Evolutionary conservation across 2,888 invertebrate genomes (phyloP).

Genomic region (Baccha elongata): DNA sequence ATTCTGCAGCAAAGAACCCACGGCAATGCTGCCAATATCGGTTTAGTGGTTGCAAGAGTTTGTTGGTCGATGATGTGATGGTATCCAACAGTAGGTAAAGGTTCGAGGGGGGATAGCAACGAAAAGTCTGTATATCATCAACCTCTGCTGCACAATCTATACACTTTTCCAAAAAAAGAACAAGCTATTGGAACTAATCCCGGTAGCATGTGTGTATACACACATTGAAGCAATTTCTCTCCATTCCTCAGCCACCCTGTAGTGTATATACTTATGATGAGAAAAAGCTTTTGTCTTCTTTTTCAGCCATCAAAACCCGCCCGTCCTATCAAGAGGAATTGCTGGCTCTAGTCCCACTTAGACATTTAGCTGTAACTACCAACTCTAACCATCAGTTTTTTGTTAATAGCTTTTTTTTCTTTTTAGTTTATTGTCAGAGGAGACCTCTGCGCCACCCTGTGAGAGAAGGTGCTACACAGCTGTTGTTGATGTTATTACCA

Average conservation of each 20-base stretch:
- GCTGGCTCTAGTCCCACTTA: slow-evolving; percentile 23
- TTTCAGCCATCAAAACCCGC: slow-evolving; percentile 22
- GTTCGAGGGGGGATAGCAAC: not conserved
- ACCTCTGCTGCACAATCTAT: slow-evolving; percentile 16
- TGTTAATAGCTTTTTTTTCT: slow-evolving; percentile 14
- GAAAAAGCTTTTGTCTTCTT: slow-evolving; percentile 44
- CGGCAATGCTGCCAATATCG: slow-evolving; percentile 54
- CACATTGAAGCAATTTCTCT: slow-evolving; percentile 38
- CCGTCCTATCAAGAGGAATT: not conserved
- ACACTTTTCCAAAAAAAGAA: slow-evolving; percentile 53
- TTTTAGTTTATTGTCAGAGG: slow-evolving; percentile 21
- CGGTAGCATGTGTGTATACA: slow-evolving; percentile 49
- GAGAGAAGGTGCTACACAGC: slow-evolving; percentile 57
- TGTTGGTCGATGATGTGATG: slow-evolving; percentile 17
- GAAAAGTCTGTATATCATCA: slow-evolving; percentile 11
- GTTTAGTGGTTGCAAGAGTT: slow-evolving; percentile 24
- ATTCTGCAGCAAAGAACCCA: slow-evolving; percentile 49
- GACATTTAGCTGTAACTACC: slow-evolving; percentile 33
- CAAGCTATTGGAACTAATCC: slow-evolving; percentile 72
- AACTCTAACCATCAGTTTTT: slow-evolving; percentile 40
- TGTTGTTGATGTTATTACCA: slow-evolving; percentile 65
- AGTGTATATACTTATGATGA: not conserved
- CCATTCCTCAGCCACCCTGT: not conserved
- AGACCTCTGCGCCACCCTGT: slow-evolving; percentile 28
- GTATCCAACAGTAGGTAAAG: slow-evolving; percentile 1